Base-by-base conservation (phyloP, 2,797 vertebrate species). In the Cyclura pinguis region DNA sequence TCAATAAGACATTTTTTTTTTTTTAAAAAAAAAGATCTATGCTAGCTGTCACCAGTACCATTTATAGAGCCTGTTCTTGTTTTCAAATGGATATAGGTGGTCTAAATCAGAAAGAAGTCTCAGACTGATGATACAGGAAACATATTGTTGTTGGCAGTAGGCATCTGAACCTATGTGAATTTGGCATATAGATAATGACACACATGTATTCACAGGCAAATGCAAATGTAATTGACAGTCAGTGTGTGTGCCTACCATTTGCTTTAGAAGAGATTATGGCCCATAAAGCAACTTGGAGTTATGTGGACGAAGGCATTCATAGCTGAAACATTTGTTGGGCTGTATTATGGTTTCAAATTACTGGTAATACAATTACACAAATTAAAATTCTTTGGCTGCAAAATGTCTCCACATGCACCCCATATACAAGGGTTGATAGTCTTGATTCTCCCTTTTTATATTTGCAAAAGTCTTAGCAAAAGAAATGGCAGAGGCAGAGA, bases 261-360 rank as follows among this genome's bases (percentile, higher is more conserved):
- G 62, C 32, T 57, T 12, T 57, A 77, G 80, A 35, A 62, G 47
- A 29, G 69, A 88, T 88, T 88, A 83, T 83, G 67, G 13, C 27
- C 87, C 69, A 42, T 88, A 62, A 88, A 74, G 80, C 80, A 47
- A 74, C 29, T 74, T 47, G 29, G 38, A 87, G 62, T 87, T 83
- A 83, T 83, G 29, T 32, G 69, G 69, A 52, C 10, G 20, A 83
- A 59, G 52, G 52, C 29, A 64, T 77, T 62, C 73, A 77, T 38
- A 50, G 29, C n/a, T 76, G 69, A 47, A 62, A 42, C 52, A 62
- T 59, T 80, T 77, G 57, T 80, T 67, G n/a, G 59, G 42, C 27
- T 62, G 86, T 59, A 80, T 80, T 80, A 69, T 67, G 8, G 59
- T 20, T 87, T 88, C 20, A 52, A 55, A 88, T 88, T 88, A 78